phyloP scores from a whole-genome alignment of 1,140 invertebrate species.

The Homarus americanus region DNA sequence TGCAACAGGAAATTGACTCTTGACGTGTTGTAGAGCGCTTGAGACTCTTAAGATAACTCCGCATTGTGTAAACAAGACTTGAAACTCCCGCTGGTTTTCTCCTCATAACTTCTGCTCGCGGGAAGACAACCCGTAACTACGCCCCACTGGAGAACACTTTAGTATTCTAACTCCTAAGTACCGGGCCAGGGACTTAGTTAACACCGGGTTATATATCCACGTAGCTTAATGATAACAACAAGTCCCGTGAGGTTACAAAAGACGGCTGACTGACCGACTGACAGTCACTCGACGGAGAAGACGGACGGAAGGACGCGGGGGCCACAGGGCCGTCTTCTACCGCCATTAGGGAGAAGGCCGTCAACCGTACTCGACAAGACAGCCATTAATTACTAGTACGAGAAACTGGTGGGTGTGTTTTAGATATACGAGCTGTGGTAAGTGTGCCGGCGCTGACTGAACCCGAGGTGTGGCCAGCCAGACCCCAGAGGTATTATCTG shows the following conservation, averaged over 20 bases:
- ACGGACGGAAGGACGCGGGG: too few relatives aligned
- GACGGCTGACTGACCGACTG: too few relatives aligned
- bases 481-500: neutral
- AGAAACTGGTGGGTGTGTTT: neutral
- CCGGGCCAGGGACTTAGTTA: neutral
- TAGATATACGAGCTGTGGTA: conserved; percentile 8
- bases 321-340: neutral
- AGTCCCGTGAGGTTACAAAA: neutral
- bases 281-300: neutral
- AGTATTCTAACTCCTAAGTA: neutral
- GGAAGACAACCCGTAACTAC: neutral
- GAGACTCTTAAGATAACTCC: neutral
- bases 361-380: neutral
- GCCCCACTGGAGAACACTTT: neutral
- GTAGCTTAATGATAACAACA: neutral
- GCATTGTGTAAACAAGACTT: neutral
- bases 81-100: neutral
- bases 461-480: conserved; percentile 11
- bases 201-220: neutral
- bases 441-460: conserved; percentile 10
- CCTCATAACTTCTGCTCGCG: neutral
- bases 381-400: neutral
- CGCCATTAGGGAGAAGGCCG: neutral
- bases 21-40: neutral
- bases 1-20: neutral